phyloP scores from a whole-genome alignment of 2,888 invertebrate genomes.

The Dryobotodes eremita region DNA sequence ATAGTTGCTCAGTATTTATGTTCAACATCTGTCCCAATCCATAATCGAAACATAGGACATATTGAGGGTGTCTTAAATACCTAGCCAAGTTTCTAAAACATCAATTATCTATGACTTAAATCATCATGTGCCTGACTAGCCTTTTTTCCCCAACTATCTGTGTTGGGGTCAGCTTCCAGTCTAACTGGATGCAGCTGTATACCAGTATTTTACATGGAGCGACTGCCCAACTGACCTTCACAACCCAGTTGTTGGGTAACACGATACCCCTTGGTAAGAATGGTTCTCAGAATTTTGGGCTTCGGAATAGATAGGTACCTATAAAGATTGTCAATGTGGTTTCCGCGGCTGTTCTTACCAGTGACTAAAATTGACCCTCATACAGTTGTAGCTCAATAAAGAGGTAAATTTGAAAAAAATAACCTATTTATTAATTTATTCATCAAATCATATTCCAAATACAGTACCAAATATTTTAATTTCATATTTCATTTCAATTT shows the following conservation, averaged over 20 bases:
- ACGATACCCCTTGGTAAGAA: not conserved
- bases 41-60: conserved; percentile 32
- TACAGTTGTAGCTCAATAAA: not conserved
- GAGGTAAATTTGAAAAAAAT: not conserved
- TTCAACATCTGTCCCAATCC: conserved; percentile 46
- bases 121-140: not conserved
- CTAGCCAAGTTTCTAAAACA: conserved; percentile 24
- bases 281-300: not conserved
- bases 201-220: not conserved
- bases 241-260: not conserved
- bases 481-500: not conserved
- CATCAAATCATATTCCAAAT: not conserved
- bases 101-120: not conserved
- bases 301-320: not conserved
- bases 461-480: not conserved
- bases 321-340: not conserved
- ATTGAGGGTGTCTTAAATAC: conserved; percentile 3
- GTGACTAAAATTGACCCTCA: not conserved
- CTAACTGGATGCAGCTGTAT: not conserved
- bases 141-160: not conserved
- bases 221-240: too few relatives aligned
- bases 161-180: not conserved
- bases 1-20: conserved; percentile 55
- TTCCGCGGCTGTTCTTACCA: not conserved
- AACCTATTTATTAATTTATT: not conserved